These are phyloP conservation scores for Sakesphorus luctuosus DNA, from an alignment of 2,113 vertebrate species.

Conservation along the genomic window DNA sequence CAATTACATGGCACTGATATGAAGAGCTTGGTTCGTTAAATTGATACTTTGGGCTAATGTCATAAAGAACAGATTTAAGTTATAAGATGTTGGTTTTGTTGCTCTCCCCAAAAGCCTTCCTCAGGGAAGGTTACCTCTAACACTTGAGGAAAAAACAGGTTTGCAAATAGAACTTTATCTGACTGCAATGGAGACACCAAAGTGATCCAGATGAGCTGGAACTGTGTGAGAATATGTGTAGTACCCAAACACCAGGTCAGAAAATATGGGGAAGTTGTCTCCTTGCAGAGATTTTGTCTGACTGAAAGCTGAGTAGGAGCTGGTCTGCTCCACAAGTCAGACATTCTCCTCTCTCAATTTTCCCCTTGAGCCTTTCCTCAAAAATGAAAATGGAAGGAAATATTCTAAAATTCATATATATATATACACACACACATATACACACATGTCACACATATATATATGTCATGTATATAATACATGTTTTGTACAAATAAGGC, in stretches of 20 bases:
- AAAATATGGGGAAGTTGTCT: not conserved
- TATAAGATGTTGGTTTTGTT: not conserved
- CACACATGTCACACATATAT: no score
- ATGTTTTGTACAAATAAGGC: not conserved
- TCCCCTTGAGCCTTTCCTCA: not conserved
- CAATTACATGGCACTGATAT: not conserved
- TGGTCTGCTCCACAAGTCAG: not conserved
- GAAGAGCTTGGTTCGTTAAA: not conserved
- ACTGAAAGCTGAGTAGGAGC: not conserved
- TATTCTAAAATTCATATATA: not conserved
- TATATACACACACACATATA: not conserved
- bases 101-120: not conserved
- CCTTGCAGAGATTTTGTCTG: not conserved
- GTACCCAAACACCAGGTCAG: not conserved
- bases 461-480: not conserved
- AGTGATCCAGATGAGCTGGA: not conserved
- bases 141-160: not conserved
- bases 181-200: not conserved
- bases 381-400: not conserved
- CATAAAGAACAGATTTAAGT: not conserved
- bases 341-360: not conserved
- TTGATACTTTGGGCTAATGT: not conserved
- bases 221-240: not conserved
- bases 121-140: not conserved
- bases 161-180: not conserved